Evolutionary conservation across 2,797 vertebrate species (phyloP).

Genomic region (Alfaro cultratus): DNA sequence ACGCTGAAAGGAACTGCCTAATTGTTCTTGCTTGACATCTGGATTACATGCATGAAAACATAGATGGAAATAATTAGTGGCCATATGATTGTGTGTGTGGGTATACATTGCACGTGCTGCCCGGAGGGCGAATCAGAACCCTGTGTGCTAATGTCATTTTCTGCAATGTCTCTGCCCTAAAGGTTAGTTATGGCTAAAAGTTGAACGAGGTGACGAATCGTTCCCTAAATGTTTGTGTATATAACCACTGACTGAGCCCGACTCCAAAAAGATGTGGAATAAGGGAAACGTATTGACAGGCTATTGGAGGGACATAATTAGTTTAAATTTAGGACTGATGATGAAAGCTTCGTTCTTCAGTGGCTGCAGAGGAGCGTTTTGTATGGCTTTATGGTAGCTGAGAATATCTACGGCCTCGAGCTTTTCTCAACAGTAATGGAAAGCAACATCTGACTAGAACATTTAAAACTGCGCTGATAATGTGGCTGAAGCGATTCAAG

Average conservation of each 20-base stretch:
- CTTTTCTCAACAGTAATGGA: background rate
- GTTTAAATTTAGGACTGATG: background rate
- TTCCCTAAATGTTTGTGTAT: background rate
- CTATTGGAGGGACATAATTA: background rate
- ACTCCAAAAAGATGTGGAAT: background rate
- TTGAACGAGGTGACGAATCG: background rate
- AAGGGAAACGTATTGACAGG: background rate
- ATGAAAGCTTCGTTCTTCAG: background rate
- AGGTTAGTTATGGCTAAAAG: background rate
- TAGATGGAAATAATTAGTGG: background rate
- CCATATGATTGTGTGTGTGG: background rate
- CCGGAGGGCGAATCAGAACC: background rate
- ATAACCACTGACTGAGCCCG: no score
- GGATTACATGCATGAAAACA: background rate
- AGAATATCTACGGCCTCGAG: background rate
- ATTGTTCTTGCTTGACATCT: background rate
- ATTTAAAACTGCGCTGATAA: background rate
- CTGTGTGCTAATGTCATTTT: background rate
- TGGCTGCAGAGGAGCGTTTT: background rate
- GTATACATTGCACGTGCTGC: no score
- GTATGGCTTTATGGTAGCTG: background rate
- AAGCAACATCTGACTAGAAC: background rate
- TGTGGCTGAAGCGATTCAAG: background rate
- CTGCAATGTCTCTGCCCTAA: background rate
- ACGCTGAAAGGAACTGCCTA: background rate